Evolutionary conservation across 2,888 invertebrate species (phyloP).

Genomic region (Chesias legatella): DNA sequence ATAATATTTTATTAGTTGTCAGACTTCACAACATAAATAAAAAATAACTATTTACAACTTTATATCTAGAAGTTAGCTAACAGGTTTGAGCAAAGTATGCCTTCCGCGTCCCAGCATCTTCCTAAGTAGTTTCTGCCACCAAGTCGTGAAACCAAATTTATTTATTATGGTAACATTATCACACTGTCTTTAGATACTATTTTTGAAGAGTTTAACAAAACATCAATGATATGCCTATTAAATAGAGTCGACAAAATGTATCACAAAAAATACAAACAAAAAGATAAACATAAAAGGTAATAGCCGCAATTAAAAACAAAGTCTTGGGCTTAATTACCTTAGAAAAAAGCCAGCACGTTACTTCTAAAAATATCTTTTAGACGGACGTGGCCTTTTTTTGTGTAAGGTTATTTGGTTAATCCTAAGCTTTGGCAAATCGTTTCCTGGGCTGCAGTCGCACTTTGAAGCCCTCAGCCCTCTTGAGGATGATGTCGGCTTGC

Average conservation of each 20-base stretch:
- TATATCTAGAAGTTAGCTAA: constrained; percentile 14
- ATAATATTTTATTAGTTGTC: constrained; percentile 35
- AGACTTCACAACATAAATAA: constrained; percentile 44
- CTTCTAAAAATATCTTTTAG: constrained; percentile 20
- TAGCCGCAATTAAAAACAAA: constrained; percentile 4
- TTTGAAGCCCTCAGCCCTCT: constrained; percentile 88
- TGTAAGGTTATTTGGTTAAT: not conserved
- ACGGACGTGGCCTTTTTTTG: too few relatives aligned
- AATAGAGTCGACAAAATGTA: too few relatives aligned
- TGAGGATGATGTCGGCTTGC: constrained; percentile 88
- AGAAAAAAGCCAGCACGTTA: not conserved
- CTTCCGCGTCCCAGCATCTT: constrained; percentile 32
- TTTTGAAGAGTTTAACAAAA: not conserved
- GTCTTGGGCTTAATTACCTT: too few relatives aligned
- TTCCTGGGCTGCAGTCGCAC: constrained; percentile 86
- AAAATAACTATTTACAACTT: constrained; percentile 54
- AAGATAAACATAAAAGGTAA: too few relatives aligned
- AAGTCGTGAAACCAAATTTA: constrained; percentile 28
- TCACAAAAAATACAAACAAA: too few relatives aligned
- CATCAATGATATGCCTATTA: not conserved
- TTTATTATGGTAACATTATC: constrained; percentile 4
- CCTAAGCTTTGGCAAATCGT: constrained; percentile 55
- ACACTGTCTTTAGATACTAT: not conserved
- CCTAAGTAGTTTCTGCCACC: constrained; percentile 54
- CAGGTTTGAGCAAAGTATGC: constrained; percentile 46